Percentiles rank a stretch among this genome's conserved stretches.
Conservation (phyloP, 1,140 invertebrate species). For the Tetramorium simillimum region DNA sequence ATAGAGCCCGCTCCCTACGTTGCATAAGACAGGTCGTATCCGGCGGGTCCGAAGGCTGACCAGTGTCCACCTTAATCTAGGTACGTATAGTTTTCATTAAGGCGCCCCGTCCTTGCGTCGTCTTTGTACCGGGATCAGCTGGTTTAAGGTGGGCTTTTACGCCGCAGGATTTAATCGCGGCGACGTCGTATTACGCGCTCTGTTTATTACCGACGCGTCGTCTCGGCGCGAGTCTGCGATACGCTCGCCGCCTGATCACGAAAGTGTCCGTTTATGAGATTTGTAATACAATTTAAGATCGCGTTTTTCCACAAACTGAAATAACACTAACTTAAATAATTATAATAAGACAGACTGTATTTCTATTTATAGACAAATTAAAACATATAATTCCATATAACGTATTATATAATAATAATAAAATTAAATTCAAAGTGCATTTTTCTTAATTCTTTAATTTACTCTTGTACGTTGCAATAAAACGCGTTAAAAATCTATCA, state of each 20-base stretch:
- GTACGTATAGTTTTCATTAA: constrained; percentile 85
- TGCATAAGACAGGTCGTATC: constrained; percentile 81
- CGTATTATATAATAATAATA: not conserved
- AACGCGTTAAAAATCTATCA: not conserved
- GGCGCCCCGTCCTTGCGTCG: constrained; percentile 75
- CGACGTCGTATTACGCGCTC: constrained; percentile 74
- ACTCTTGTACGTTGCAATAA: not conserved
- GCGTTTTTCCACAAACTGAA: not conserved
- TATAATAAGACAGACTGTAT: not conserved
- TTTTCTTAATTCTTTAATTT: not conserved
- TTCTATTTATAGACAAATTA: not conserved
- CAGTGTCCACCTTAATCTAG: constrained; percentile 83
- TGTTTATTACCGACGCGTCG: constrained; percentile 76
- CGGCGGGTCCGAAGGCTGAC: constrained; percentile 75
- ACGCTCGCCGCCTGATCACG: not conserved
- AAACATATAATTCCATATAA: not conserved
- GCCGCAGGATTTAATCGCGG: constrained; percentile 75
- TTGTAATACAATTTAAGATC: not conserved
- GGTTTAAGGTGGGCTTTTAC: constrained; percentile 80
- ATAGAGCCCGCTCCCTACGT: constrained; percentile 74
- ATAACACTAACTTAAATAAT: not conserved
- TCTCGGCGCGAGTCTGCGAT: not conserved
- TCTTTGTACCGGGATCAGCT: constrained; percentile 83
- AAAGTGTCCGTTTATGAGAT: not conserved
- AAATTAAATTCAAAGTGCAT: not conserved